Evolutionary conservation across 92 coral and sea anemone genomes (phyloP), one percentile per base, ranked within the genome.

Genomic region (Palythoa grandis): DNA sequence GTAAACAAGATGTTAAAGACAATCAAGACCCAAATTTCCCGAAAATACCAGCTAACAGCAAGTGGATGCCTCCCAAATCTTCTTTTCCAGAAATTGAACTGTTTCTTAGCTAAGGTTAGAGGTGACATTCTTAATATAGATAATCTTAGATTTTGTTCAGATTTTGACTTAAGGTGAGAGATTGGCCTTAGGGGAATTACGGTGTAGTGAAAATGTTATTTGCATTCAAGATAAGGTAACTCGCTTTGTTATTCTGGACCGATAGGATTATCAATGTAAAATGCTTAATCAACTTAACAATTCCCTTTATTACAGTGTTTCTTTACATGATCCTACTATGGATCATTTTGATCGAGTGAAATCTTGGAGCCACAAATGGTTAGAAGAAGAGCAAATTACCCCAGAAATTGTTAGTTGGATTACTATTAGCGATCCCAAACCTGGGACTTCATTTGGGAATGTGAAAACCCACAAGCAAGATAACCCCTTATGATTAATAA

Each of bases 401-500:
- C 82, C 77, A 2, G 60, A 89, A 50, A 57, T 79, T 38, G 89
- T 78, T 22, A 53, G 61, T 12, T 89, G 87, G 89, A 47, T 89
- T 72, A 29, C 60, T 22, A 73, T 86, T 35, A 74, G n/a, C 22
- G 72, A 78, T 61, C 82, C 89, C 50, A 86, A 72, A 50, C 87
- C 92, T 3, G 89, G 89, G 11, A 52, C 74, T 1, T 84, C 92
- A 4, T 86, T 89, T 79, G 89, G 89, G 19, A 89, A 86, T 79
- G 88, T 86, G 15, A 86, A 89, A 40, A 40, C 47, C 6, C 47
- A 40, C 47, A 40, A 3, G 47, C 47, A 40, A 3, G 47, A 40
- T 40, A 40, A 40, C 47, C 6, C 47, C 47, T 40, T 40, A 40
- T 3, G 47, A 7, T 40, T 40, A 40, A 40, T 40, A 40, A 40